Evolutionary conservation across 1,140 invertebrate species (phyloP).

Genomic region (Trichonephila clavipes): DNA sequence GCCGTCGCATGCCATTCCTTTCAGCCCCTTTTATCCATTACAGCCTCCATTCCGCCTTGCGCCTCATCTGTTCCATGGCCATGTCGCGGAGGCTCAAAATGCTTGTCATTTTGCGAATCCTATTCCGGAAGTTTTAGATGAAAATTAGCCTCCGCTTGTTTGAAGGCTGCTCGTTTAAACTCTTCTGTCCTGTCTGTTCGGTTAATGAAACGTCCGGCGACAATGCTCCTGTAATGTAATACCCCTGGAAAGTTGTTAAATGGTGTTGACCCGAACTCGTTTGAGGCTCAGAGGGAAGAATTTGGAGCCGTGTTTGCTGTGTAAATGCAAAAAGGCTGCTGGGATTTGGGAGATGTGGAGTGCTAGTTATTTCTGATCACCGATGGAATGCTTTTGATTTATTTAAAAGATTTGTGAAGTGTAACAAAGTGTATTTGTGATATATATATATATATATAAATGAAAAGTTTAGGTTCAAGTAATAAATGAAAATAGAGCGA

Average conservation of each 20-base stretch:
- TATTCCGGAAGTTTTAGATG: background rate
- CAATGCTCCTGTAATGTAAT: background rate
- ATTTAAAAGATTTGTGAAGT: too few relatives aligned
- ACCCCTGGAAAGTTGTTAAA: background rate
- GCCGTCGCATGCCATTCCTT: background rate
- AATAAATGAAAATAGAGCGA: too few relatives aligned
- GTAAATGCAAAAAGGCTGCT: background rate
- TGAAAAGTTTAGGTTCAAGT: too few relatives aligned
- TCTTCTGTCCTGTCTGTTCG: background rate
- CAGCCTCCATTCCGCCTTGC: background rate
- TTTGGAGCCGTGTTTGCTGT: background rate
- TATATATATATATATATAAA: too few relatives aligned
- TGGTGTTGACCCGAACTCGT: background rate
- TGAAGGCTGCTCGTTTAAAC: background rate
- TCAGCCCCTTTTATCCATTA: conserved; percentile 8
- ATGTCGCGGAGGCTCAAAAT: background rate
- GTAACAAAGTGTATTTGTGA: too few relatives aligned
- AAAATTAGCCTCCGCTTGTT: conserved; percentile 17
- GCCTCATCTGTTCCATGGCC: background rate
- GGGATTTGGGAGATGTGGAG: too few relatives aligned
- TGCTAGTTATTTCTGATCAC: too few relatives aligned
- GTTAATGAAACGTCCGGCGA: background rate
- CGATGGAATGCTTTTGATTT: too few relatives aligned
- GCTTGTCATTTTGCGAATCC: conserved; percentile 20
- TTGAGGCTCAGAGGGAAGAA: background rate